phyloP scores from a whole-genome alignment of 2,888 invertebrate species.

The Lasioglossum calceatum region DNA sequence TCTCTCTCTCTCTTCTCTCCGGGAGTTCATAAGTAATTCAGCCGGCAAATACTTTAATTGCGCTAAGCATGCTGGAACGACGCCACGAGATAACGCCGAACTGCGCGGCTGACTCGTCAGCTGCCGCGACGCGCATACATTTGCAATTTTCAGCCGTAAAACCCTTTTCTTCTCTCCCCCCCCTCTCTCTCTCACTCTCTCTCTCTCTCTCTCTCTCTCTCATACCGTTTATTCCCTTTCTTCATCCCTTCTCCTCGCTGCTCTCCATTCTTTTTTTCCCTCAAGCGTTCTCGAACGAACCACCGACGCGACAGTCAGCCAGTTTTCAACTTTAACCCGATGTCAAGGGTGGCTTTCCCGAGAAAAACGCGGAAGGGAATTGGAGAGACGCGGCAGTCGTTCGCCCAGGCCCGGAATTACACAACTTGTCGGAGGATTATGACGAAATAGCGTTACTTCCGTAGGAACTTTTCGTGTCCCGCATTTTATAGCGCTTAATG shows the following conservation, averaged over 20 bases:
- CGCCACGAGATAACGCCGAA: slow-evolving; percentile 64
- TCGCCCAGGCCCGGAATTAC: slow-evolving; percentile 17
- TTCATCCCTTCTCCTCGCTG: not conserved
- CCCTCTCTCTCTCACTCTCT: no score
- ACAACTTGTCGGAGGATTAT: slow-evolving; percentile 24
- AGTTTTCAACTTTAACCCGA: slow-evolving; percentile 31
- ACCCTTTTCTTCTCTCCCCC: not conserved
- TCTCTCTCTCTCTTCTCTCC: slow-evolving; percentile 7
- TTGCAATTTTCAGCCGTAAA: slow-evolving; percentile 55
- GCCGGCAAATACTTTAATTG: slow-evolving; percentile 78
- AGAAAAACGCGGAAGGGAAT: slow-evolving; percentile 30
- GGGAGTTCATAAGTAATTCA: slow-evolving; percentile 77
- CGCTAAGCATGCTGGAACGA: slow-evolving; percentile 43
- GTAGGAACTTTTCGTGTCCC: slow-evolving; percentile 11
- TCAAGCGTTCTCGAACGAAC: not conserved
- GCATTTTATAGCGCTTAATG: slow-evolving; percentile 8
- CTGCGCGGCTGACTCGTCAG: slow-evolving; percentile 64
- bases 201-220: no score
- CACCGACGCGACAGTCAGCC: slow-evolving; percentile 13
- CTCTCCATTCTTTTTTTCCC: not conserved
- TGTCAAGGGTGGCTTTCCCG: slow-evolving; percentile 26
- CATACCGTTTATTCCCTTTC: not conserved
- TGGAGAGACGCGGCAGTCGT: slow-evolving; percentile 9
- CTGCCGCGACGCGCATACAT: slow-evolving; percentile 46
- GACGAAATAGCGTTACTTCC: slow-evolving; percentile 1